Conservation (phyloP, 2,797 vertebrate genomes). For the Arremon aurantiirostris region DNA sequence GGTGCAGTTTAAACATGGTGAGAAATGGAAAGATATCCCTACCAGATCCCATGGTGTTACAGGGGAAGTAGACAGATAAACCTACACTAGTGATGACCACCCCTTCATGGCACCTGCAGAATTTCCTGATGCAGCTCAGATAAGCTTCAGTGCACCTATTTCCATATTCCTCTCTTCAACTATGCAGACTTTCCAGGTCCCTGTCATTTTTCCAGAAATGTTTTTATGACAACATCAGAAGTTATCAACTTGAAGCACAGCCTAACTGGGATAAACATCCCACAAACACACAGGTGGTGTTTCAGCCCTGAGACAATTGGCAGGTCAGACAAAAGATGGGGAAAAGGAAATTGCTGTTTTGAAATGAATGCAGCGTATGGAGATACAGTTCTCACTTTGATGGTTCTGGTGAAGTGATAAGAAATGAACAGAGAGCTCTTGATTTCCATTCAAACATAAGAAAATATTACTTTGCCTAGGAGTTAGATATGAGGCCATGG, state of each 20-base stretch:
- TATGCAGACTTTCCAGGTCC: background rate
- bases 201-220: background rate
- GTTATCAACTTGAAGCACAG: background rate
- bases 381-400: background rate
- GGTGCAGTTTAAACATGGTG: rapidly evolving
- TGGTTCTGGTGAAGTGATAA: background rate
- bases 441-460: background rate
- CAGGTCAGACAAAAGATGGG: background rate
- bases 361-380: background rate
- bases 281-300: background rate
- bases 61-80: background rate
- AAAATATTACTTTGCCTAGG: background rate
- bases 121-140: background rate
- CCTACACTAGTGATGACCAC: background rate
- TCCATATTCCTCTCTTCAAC: background rate
- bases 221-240: background rate
- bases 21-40: background rate
- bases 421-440: background rate
- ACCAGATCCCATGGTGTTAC: background rate
- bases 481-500: background rate
- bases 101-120: background rate
- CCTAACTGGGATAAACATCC: background rate
- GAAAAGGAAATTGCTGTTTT: background rate
- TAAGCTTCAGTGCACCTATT: background rate
- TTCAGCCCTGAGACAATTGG: background rate